Evolutionary conservation across 2,888 invertebrate species (phyloP).

Genomic region (Xanthorhoe spadicearia): DNA sequence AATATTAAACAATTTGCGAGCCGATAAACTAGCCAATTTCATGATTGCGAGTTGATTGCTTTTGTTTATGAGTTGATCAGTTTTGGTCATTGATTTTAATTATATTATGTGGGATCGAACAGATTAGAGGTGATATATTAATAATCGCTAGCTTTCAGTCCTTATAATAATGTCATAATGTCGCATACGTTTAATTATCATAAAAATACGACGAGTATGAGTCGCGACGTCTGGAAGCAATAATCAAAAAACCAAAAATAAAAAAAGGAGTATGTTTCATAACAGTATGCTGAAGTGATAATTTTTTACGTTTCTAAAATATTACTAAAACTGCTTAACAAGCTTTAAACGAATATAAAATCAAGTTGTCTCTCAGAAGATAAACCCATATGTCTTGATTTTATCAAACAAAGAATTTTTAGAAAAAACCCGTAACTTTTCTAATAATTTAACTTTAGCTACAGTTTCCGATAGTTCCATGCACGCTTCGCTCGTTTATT

Average conservation of each 20-base stretch:
- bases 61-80: constrained; percentile 16
- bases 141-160: neutral
- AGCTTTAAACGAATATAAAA: too few species aligned
- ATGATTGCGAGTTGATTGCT: constrained; percentile 13
- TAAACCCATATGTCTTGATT: neutral
- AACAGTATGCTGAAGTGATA: too few species aligned
- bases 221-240: too few species aligned
- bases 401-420: neutral
- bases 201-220: too few species aligned
- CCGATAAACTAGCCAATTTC: constrained; percentile 22
- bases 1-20: constrained; percentile 30
- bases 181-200: too few species aligned
- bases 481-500: constrained; percentile 45
- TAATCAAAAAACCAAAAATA: too few species aligned
- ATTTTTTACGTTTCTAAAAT: too few species aligned
- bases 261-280: too few species aligned
- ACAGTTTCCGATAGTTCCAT: constrained; percentile 51
- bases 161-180: too few species aligned
- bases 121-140: neutral
- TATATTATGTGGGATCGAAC: neutral
- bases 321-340: too few species aligned
- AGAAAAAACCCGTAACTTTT: constrained; percentile 44
- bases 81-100: constrained; percentile 11
- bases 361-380: too few species aligned
- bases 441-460: constrained; percentile 48